Base-by-base conservation (phyloP, 2,797 vertebrate genomes). In the Cynopterus sphinx region DNA sequence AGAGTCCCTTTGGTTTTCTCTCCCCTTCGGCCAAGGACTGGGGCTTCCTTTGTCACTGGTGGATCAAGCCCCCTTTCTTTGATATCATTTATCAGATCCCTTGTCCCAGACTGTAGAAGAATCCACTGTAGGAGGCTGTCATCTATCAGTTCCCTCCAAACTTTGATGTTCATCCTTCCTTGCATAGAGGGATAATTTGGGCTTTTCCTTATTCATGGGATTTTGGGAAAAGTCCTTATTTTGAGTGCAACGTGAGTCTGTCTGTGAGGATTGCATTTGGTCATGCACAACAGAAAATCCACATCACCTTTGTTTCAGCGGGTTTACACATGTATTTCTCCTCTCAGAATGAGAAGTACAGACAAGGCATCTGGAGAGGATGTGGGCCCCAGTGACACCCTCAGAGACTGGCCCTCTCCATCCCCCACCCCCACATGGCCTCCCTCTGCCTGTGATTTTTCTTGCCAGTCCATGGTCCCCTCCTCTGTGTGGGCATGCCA, bases 401-500 rank as follows among this genome's bases (percentile, higher is more conserved):
- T 53, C 12, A 6, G 85, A 21, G 28, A 9, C n/a, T 11, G 75
- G 46, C 11, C 13, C 55, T 73, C 15, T 31, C 53, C 0, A 0
- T 12, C 16, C 15, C 21, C 65, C 13, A 3, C 49, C 49, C 49
- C 49, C 49, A 49, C 19, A 4, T 11, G 1, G 4, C 13, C 65
- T 33, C 33, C 4, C 22, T 33, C 79, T 8, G 17, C 0, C 46
- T 41, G 21, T 6, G 10, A 21, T 28, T 51, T 33, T 46, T 5
- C 67, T n/a, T 5, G 2, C 9, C 2, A 1, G 7, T 26, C 46
- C 1, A 1, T 8, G 4, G 3, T 17, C 7, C 55, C 31, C 11
- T 43, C 53, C n/a, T 75, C 31, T 3, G 1, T 19, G 9, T 19
- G 26, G 11, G 21, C 5, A 2, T 4, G 13, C 1, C 11, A 10